Conservation (phyloP, 1,140 invertebrate genomes). For the Leptopilina boulardi region DNA sequence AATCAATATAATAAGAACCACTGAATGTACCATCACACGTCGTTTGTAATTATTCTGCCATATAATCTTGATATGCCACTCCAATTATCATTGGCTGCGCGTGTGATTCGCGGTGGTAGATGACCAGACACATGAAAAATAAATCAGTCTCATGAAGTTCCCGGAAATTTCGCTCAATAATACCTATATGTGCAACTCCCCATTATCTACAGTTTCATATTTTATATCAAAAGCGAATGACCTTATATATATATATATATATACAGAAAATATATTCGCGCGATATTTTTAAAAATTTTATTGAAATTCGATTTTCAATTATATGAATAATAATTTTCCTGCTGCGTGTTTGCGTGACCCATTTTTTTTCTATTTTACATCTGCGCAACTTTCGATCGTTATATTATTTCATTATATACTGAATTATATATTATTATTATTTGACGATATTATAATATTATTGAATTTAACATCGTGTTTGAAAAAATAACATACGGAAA, state of each 20-base stretch:
- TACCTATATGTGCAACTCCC: not conserved
- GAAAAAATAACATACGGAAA: too few species aligned
- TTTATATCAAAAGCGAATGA: not conserved
- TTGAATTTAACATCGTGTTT: too few species aligned
- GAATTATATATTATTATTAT: too few species aligned
- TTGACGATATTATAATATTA: too few species aligned
- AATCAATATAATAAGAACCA: conserved; percentile 4
- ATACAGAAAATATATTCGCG: too few species aligned
- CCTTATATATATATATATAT: not conserved
- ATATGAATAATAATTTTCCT: too few species aligned
- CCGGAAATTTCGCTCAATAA: conserved; percentile 6
- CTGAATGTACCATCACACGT: not conserved
- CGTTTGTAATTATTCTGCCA: not conserved
- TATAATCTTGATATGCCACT: conserved; percentile 12
- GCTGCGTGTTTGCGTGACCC: too few species aligned
- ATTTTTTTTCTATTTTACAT: too few species aligned
- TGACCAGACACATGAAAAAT: conserved; percentile 13
- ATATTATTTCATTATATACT: too few species aligned
- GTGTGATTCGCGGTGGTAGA: not conserved
- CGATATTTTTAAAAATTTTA: too few species aligned
- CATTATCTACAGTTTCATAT: not conserved
- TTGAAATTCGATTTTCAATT: too few species aligned
- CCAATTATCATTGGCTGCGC: not conserved
- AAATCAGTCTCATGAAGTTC: conserved; percentile 6
- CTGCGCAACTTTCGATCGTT: too few species aligned